Conservation (phyloP, 2,888 invertebrate genomes). For the Drosophila gaucha region DNA sequence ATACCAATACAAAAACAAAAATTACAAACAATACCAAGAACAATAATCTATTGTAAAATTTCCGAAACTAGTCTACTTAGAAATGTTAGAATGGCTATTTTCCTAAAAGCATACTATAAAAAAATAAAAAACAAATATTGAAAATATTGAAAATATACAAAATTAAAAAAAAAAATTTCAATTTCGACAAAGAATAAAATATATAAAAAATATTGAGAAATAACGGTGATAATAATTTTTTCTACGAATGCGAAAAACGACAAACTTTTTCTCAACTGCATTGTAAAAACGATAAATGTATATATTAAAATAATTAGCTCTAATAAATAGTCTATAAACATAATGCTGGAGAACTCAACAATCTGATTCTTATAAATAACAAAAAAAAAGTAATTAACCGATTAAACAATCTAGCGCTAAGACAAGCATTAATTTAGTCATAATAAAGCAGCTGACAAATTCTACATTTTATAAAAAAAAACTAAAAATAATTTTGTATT, state of each 20-base stretch:
- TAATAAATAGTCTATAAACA: constrained; percentile 18
- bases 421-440: constrained; percentile 33
- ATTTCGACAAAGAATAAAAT: constrained; percentile 54
- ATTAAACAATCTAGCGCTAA: constrained; percentile 65
- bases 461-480: constrained; percentile 74
- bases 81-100: constrained; percentile 75
- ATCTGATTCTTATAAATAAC: constrained; percentile 59
- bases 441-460: constrained; percentile 68
- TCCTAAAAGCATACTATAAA: constrained; percentile 68
- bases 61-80: constrained; percentile 73
- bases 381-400: constrained; percentile 26
- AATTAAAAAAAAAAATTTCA: constrained; percentile 44
- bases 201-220: constrained; percentile 31
- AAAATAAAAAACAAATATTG: constrained; percentile 11
- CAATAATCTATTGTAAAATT: constrained; percentile 79
- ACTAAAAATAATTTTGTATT: background rate
- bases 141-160: constrained; percentile 20
- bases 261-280: constrained; percentile 52
- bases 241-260: constrained; percentile 50
- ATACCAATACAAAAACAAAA: constrained; percentile 48
- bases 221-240: constrained; percentile 77
- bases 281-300: constrained; percentile 50
- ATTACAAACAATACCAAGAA: constrained; percentile 69
- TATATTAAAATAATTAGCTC: constrained; percentile 41
- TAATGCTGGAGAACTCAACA: constrained; percentile 44